These are phyloP conservation scores for Platysteira castanea DNA, from an alignment of 2,113 vertebrate genomes.

Conservation along the genomic window DNA sequence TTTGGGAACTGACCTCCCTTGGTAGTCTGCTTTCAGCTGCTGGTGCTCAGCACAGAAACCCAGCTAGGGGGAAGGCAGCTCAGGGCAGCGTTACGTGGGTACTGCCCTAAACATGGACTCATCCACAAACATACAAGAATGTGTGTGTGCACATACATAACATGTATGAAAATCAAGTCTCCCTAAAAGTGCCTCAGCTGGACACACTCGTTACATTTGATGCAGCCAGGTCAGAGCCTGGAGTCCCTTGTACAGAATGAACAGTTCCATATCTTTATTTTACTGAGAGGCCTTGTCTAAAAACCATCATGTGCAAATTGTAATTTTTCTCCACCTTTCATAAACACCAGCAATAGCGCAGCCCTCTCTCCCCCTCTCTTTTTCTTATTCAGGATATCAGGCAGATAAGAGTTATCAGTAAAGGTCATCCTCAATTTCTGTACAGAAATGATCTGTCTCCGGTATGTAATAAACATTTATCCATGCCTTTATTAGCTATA, in stretches of 20 bases:
- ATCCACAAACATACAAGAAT: neutral
- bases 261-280: neutral
- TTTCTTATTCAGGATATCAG: constrained; percentile 81
- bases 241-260: neutral
- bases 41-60: neutral
- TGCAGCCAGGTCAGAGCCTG: neutral
- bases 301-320: constrained; percentile 63
- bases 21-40: neutral
- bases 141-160: neutral
- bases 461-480: constrained; percentile 99
- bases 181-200: neutral
- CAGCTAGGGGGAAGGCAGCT: neutral
- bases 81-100: fast-evolving
- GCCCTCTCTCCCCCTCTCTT: constrained; percentile 48
- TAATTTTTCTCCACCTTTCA: constrained; percentile 67
- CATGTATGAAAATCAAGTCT: neutral
- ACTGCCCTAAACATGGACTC: neutral
- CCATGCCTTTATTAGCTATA: constrained; percentile 98
- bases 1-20: neutral
- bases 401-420: constrained; percentile 92
- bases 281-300: neutral
- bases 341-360: constrained; percentile 61
- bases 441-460: constrained; percentile 99
- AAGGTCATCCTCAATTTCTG: constrained; percentile 99
- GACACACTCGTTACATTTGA: neutral